phyloP scores from a whole-genome alignment of 30 jellyfish, hydroid and myxozoan species.

The Phacellophora camtschatica region DNA sequence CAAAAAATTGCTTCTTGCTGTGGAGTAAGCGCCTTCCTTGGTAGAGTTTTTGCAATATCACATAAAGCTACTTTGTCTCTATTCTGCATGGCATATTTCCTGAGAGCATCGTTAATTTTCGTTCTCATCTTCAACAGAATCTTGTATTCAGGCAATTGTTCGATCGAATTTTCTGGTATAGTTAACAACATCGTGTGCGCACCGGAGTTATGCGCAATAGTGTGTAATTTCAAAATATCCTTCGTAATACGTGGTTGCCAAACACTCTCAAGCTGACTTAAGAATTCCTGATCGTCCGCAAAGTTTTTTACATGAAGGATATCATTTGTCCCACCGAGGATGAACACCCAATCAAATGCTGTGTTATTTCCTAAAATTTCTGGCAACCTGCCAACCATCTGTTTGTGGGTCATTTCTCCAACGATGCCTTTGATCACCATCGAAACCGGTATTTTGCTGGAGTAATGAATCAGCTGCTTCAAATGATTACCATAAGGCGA shows the following conservation, averaged over 20 bases:
- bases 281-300: conserved; percentile 95
- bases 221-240: conserved; percentile 90
- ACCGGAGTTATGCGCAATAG: conserved; percentile 76
- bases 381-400: conserved; percentile 91
- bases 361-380: conserved; percentile 87
- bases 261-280: conserved; percentile 85
- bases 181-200: conserved; percentile 95
- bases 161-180: conserved; percentile 95
- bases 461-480: conserved; percentile 27
- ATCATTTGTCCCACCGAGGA: conserved; percentile 96
- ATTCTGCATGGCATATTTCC: conserved; percentile 75
- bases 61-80: conserved; percentile 82
- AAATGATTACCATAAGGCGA: conserved; percentile 82
- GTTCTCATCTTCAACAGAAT: conserved; percentile 84
- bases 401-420: conserved; percentile 99
- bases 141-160: conserved; percentile 94
- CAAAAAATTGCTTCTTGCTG: conserved; percentile 79
- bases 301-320: conserved; percentile 95
- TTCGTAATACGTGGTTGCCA: conserved; percentile 98
- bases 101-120: conserved; percentile 74
- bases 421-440: conserved; percentile 91
- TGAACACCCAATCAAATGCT: conserved; percentile 89
- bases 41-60: conserved; percentile 81
- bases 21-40: conserved; percentile 86
- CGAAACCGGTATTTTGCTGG: conserved; percentile 50